phyloP scores from a whole-genome alignment of 2,797 vertebrate species.

The Manis javanica region DNA sequence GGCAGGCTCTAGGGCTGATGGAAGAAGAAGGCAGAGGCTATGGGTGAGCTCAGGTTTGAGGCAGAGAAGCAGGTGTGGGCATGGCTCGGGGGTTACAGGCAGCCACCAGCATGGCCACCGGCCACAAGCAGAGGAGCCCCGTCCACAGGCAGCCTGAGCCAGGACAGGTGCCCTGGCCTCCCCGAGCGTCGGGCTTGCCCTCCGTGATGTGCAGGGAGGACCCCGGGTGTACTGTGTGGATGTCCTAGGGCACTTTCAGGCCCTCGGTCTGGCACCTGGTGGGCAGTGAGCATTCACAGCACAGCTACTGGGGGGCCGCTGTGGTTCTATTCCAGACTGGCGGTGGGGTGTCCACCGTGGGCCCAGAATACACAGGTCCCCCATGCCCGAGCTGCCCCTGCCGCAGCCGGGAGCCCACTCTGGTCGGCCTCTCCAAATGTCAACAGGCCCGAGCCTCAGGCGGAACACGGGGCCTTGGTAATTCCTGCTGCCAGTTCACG shows the following conservation, averaged over 20 bases:
- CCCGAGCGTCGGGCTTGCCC: too few species aligned
- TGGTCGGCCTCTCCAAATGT: neutral
- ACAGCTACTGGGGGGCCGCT: fast-evolving
- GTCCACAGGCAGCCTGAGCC: neutral
- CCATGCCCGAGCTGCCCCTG: fast-evolving
- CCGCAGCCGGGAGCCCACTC: fast-evolving
- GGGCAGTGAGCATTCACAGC: fast-evolving
- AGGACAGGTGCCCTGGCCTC: fast-evolving
- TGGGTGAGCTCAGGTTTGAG: fast-evolving
- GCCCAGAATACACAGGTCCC: neutral
- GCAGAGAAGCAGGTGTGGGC: fast-evolving
- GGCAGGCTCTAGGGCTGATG: fast-evolving
- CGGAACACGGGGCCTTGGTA: neutral
- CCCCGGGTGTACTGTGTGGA: fast-evolving
- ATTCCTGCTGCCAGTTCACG: neutral
- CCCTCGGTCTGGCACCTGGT: fast-evolving
- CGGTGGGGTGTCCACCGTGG: fast-evolving
- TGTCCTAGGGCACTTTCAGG: fast-evolving
- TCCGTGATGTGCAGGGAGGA: too few species aligned
- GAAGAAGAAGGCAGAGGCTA: neutral
- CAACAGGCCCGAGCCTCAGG: neutral
- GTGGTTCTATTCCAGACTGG: fast-evolving
- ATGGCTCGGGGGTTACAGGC: neutral
- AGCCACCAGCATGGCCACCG: fast-evolving
- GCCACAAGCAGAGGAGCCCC: neutral